Evolutionary conservation across 2,113 vertebrate species (phyloP), one percentile per base, ranked within the genome.

Genomic region (Chaetura pelagica): DNA sequence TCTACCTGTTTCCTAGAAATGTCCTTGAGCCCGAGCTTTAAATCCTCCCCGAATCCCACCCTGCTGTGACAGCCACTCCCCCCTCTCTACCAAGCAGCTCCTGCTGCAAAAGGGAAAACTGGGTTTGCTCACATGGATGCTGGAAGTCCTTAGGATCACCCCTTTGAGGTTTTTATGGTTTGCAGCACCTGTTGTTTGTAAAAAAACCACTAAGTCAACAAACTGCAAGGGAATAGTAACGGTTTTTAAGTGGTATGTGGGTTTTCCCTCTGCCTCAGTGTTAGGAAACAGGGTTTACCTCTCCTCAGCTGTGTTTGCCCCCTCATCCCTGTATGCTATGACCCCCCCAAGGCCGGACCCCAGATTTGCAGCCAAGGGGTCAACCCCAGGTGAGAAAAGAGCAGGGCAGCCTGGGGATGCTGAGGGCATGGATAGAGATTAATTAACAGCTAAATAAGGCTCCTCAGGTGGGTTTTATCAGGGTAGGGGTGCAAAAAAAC

Each of bases 391-490:
- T 54, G 12, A 38, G 18, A 17, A 32, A 59, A 63, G 24, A 17
- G 44, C 22, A 29, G 18, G 30, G 6, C 7, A 51, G 8, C 6
- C 40, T 22, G 3, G 2, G 16, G 24, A 4, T 51, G 27, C 20
- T 35, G 27, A 4, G 7, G 4, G 20, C 10, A 16, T 7, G 61
- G 62, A 19, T 7, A 4, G 34, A 52, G 19, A 26, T 29, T 20
- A 14, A 67, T 4, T 15, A 62, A 30, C 0, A 2, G 5, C 18
- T 18, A 17, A 44, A 44, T 0, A 3, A 44, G 55, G 1, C 10
- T 54, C 24, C 49, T 19, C 57, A 40, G 52, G 15, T 18, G 20
- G 1, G 3, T 46, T 48, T 30, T 72, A 23, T 35, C 48, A 40
- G 30, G 32, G 29, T 48, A 20, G 46, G 46, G 20, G 20, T 20